Conservation (phyloP, 37 sponge, comb jelly and placozoan genomes). For the Petrosia ficiformis region DNA sequence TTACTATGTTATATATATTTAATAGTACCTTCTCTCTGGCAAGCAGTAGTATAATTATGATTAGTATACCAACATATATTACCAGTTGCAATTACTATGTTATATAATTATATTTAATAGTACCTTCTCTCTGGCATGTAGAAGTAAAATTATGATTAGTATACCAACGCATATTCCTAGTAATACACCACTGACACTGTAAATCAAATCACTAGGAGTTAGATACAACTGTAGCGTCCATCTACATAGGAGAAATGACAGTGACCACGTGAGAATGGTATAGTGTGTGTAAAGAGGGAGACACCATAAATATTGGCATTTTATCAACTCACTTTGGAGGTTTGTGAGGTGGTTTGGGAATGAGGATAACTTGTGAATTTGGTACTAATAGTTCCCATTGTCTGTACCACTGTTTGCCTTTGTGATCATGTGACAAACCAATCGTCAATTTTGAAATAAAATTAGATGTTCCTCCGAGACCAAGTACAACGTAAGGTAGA, state of each 20-base stretch:
- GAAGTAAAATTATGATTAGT: conserved; percentile 34
- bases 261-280: not conserved
- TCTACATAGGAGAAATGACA: conserved; percentile 2
- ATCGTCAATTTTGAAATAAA: conserved; percentile 54
- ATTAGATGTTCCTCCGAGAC: conserved; percentile 63
- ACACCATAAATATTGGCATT: not conserved
- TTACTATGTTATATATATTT: not conserved
- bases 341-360: conserved; percentile 22
- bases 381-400: conserved; percentile 36
- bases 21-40: conserved; percentile 62
- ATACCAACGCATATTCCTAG: conserved; percentile 31
- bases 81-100: not conserved
- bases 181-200: conserved; percentile 44
- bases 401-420: not conserved
- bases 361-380: conserved; percentile 63
- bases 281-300: not conserved
- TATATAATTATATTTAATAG: too few species aligned
- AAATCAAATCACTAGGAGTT: conserved; percentile 55
- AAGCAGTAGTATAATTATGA: conserved; percentile 44
- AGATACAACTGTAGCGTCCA: conserved; percentile 59
- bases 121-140: conserved; percentile 67
- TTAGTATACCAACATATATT: conserved; percentile 24
- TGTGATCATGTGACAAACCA: not conserved
- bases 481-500: conserved; percentile 71
- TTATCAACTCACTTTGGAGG: conserved; percentile 26